These are phyloP conservation scores for Drymonia ruficornis DNA, from an alignment of 2,888 invertebrate species.

Conservation along the genomic window DNA sequence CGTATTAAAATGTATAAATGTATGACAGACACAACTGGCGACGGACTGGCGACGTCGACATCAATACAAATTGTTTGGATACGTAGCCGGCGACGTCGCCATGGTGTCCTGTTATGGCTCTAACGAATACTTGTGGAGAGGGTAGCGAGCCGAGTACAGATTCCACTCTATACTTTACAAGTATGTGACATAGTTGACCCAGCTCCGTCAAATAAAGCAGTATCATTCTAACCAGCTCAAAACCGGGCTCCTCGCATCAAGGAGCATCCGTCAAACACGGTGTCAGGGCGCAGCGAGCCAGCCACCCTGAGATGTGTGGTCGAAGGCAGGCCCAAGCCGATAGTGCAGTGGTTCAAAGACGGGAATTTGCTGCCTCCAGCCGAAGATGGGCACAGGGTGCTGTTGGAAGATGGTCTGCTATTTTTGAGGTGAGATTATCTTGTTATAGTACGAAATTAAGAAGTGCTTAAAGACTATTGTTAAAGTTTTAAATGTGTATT, in stretches of 20 bases:
- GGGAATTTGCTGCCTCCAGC: constrained; percentile 92
- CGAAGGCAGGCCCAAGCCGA: constrained; percentile 95
- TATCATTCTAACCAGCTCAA: constrained; percentile 86
- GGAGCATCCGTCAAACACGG: constrained; percentile 98
- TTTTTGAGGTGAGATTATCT: constrained; percentile 87
- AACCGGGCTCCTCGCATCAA: constrained; percentile 96
- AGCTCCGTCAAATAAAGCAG: too few species aligned
- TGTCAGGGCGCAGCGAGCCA: constrained; percentile 98
- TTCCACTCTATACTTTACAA: too few species aligned
- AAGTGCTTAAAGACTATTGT: neutral
- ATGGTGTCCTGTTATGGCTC: too few species aligned
- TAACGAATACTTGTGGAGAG: neutral
- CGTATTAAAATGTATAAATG: too few species aligned
- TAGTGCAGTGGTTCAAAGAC: constrained; percentile 97
- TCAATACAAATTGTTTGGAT: too few species aligned
- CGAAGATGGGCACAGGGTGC: constrained; percentile 95
- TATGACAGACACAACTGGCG: too few species aligned
- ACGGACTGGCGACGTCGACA: too few species aligned
- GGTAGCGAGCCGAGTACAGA: too few species aligned
- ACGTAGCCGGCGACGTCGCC: too few species aligned
- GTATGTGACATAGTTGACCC: too few species aligned
- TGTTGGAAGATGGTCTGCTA: constrained; percentile 96
- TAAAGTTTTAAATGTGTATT: too few species aligned
- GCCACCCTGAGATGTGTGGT: constrained; percentile 99
- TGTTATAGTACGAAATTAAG: neutral